A percentile compares a stretch with the other conserved stretches of the same genome.
Conservation (phyloP, 2,888 invertebrate genomes). For the Sepioteuthis lessoniana region DNA sequence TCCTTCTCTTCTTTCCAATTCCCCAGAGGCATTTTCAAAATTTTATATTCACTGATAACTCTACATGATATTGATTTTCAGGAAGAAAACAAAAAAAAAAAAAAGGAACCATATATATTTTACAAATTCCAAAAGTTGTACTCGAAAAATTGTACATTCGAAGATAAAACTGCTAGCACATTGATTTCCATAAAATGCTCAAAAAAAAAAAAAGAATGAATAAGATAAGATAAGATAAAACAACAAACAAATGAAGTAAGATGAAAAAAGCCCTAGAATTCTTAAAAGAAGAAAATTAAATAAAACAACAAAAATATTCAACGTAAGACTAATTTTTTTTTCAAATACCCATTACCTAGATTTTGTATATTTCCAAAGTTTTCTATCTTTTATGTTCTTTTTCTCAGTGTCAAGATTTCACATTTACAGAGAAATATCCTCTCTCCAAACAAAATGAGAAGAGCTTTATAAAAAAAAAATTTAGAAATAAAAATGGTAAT, state of each 20-base stretch:
- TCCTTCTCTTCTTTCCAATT: background rate
- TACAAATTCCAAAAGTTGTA: background rate
- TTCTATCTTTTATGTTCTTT: background rate
- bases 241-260: too few relatives aligned
- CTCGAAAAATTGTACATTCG: slow-evolving; percentile 14
- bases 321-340: background rate
- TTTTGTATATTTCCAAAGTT: background rate
- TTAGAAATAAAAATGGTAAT: background rate
- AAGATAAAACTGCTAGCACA: background rate
- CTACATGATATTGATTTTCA: background rate
- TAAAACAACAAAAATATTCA: background rate
- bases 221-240: background rate
- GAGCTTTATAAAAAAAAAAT: too few relatives aligned
- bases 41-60: slow-evolving; percentile 16
- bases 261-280: background rate
- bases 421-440: background rate
- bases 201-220: background rate
- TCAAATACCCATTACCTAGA: background rate
- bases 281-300: background rate
- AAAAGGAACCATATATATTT: background rate
- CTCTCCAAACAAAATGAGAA: background rate
- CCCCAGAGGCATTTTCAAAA: background rate
- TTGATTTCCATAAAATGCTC: background rate
- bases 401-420: background rate
- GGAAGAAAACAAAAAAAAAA: background rate